A percentile compares a stretch with the other conserved stretches of the same genome.
phyloP scores from a whole-genome alignment of 2,797 vertebrate species.

The Darevskia mixta region DNA sequence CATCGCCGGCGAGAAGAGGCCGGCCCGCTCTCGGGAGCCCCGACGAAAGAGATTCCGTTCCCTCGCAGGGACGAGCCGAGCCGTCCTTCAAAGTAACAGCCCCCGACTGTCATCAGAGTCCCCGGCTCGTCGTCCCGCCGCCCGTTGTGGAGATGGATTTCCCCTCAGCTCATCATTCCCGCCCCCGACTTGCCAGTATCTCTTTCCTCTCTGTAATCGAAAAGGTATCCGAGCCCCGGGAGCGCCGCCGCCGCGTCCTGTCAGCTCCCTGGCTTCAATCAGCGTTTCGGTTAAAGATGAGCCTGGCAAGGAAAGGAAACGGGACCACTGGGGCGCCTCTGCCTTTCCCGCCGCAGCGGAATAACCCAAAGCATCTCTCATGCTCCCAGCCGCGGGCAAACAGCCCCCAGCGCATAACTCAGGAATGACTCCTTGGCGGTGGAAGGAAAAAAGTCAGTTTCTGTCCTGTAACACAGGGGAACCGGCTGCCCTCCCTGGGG shows the following conservation, averaged over 20 bases:
- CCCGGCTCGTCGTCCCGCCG: conserved; percentile 17
- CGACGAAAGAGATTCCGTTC: conserved; percentile 69
- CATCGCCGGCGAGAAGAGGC: conserved; percentile 62
- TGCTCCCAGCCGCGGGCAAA: background rate
- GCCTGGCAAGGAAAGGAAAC: conserved; percentile 45
- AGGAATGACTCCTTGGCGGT: background rate
- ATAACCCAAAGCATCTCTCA: conserved; percentile 40
- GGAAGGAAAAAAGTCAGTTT: background rate
- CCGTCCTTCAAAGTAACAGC: conserved; percentile 73
- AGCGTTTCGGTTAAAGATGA: conserved; percentile 71
- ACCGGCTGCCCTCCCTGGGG: too few species aligned
- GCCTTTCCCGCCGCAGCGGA: conserved; percentile 6
- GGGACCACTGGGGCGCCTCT: conserved; percentile 37
- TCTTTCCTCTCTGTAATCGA: conserved; percentile 38
- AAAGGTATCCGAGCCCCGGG: conserved; percentile 58
- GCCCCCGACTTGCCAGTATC: conserved; percentile 9
- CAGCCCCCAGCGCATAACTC: background rate
- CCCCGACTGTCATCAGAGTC: conserved; percentile 32
- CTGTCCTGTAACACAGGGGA: too few species aligned
- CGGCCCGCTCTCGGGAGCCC: too few species aligned
- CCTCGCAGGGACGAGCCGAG: conserved; percentile 64
- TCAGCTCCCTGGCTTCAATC: conserved; percentile 63
- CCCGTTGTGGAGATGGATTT: conserved; percentile 63
- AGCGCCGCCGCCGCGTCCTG: conserved; percentile 50
- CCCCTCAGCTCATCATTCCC: conserved; percentile 55